Evolutionary conservation across 2,888 invertebrate genomes (phyloP).

Genomic region (Pterostichus niger): DNA sequence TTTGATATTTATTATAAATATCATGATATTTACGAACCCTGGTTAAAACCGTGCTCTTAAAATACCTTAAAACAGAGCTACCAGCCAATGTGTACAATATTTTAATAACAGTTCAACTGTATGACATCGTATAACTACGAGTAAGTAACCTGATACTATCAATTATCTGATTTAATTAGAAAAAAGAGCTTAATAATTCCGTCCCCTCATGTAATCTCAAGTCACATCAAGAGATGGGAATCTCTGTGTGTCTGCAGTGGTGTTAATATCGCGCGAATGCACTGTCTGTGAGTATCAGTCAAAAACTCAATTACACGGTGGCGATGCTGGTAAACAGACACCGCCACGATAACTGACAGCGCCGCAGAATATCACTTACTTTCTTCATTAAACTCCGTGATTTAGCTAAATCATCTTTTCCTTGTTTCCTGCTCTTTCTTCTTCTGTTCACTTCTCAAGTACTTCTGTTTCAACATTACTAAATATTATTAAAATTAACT

Average conservation of each 20-base stretch:
- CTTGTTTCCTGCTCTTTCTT: neutral
- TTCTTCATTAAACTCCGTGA: constrained; percentile 39
- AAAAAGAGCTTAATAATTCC: neutral
- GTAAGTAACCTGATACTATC: neutral
- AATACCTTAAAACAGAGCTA: no score
- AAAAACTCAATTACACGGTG: constrained; percentile 57
- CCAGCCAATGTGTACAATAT: no score
- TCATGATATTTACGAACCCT: no score
- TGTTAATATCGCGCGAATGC: constrained; percentile 3
- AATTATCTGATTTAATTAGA: neutral
- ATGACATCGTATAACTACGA: no score
- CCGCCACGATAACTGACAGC: constrained; percentile 29
- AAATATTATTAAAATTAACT: no score
- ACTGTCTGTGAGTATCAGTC: constrained; percentile 4
- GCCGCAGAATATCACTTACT: constrained; percentile 50
- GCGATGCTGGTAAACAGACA: neutral
- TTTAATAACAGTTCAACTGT: no score
- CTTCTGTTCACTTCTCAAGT: neutral
- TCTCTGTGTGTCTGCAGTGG: neutral
- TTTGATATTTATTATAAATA: no score
- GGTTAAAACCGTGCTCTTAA: no score
- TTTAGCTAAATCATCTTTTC: constrained; percentile 44
- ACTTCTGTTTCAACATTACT: no score
- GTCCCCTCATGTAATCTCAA: neutral
- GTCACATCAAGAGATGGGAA: neutral